These are phyloP conservation scores for Rhinolophus ferrumequinum DNA, from an alignment of 2,113 vertebrate genomes.

Conservation along the genomic window DNA sequence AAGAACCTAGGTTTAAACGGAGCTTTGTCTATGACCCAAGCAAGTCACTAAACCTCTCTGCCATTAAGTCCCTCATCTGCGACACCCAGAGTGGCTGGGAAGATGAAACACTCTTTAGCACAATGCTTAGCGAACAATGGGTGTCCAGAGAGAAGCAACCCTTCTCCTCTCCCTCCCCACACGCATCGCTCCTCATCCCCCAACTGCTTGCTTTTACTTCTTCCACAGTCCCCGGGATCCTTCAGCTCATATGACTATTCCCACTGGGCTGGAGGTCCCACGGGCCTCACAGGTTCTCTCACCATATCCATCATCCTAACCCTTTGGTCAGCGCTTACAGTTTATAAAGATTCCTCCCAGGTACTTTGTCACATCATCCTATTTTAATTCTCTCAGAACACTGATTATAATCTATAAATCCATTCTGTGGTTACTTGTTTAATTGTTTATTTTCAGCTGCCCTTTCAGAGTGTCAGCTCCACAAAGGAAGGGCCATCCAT, in stretches of 20 bases:
- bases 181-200: background rate
- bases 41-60: background rate
- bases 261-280: background rate
- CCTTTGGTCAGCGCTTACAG: background rate
- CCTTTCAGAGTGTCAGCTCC: background rate
- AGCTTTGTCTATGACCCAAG: background rate
- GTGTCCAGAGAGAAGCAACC: background rate
- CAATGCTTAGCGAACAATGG: background rate
- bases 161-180: fast-evolving
- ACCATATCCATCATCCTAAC: background rate
- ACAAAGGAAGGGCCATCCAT: background rate
- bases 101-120: background rate
- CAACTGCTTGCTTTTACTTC: background rate
- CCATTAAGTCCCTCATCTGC: background rate
- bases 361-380: background rate
- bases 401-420: background rate
- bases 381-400: background rate
- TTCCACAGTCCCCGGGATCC: background rate
- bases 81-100: background rate
- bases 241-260: background rate
- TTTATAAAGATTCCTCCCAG: background rate
- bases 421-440: background rate
- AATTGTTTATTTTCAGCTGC: background rate
- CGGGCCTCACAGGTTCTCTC: background rate
- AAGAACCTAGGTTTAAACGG: background rate